Base-by-base conservation (phyloP, 2,888 invertebrate genomes). In the Spisula subtruncata region DNA sequence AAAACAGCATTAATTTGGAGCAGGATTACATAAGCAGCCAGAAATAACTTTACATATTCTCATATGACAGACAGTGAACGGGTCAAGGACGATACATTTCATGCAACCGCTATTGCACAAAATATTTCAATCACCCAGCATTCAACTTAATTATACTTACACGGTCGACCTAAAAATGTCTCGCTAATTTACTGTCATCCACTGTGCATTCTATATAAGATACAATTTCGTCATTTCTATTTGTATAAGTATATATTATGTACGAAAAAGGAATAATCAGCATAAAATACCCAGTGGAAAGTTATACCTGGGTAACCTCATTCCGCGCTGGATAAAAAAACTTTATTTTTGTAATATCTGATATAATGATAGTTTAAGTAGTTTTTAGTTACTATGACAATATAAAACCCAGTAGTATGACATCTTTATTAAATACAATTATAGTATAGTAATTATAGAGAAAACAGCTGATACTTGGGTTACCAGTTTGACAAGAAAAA, bases 201-300 rank as follows among this genome's bases (percentile, higher is more conserved):
- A 66, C 60, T 25, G 60, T 25, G 60, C 60, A 66, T 66, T 66
- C 60, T 66, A 25, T 16, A 16, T 35, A 20, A 32, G 79, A 35
- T 20, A 79, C 79, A 79, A 46, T 85, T 85, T 75, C 85, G n/a
- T 85, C 85, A 85, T 85, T 20, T 85, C 85, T 85, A 85, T 79
- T 79, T 85, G 32, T 85, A 75, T 66, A 66, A 25, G 51, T 85
- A 79, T 18, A 51, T 85, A 79, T 32, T 85, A 79, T 18, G 79
- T 85, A 85, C 32, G 48, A 25, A 66, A 66, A 25, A 25, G 25
- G 60, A 66, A 25, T 25, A 66, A 25, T 25, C 60, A 66, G 10
- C 25, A 20, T 5, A 25, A 66, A 66, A 25, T 25, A 4, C 12
- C 25, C n/a, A 66, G 60, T n/a, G 25, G 20, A 66, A 66, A 66